Base-by-base conservation (phyloP, 2,888 invertebrate species). In the Syrphus vitripennis region DNA sequence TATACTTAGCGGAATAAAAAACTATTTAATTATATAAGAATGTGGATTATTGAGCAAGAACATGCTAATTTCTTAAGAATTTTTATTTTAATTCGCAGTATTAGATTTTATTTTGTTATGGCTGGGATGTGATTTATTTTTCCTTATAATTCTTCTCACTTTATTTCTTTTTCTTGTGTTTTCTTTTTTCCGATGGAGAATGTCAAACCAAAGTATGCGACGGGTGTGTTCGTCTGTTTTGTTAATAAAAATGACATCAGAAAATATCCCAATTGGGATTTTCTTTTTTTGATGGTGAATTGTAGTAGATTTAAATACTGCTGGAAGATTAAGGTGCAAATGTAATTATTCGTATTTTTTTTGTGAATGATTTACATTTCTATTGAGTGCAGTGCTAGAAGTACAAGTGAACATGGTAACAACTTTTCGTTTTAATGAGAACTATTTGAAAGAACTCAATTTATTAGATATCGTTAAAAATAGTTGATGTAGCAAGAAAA, bases 21-120 rank as follows among this genome's bases (percentile, higher is more conserved):
- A 34, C 34, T 82, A 86, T 74, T 82, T 74, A 70, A 70, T 77
- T 57, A 77, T 74, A 31, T 59, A 34, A 12, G 48, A 63, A 12
- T 70, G 72, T 40, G 55, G 57, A 14, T 65, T 50, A 42, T 69
- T 82, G 71, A 48, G 57, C 21, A 82, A 63, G 72, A 77, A 77
- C 86, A 86, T 86, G 55, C 82, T 86, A 82, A 53, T 61, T 63
- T 16, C 16, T 77, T 65, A 53, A 29, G 48, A 29, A 72, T 78
- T 24, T 40, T 29, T 24, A 69, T 48, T 70, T 83, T 77, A 57
- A 78, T 70, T 70, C 16, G 61, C 45, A 69, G 48, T 9, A 37
- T 61, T 42, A 67, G 42, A 0, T 34, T 67, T 34, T 65, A 86
- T 65, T 86, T 86, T 86, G 86, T 82, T 86, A 78, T 86, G 81